A percentile compares a stretch with the other conserved stretches of the same genome.
Evolutionary conservation across 1,140 invertebrate genomes (phyloP).

Genomic region (Harpegnathos saltator): DNA sequence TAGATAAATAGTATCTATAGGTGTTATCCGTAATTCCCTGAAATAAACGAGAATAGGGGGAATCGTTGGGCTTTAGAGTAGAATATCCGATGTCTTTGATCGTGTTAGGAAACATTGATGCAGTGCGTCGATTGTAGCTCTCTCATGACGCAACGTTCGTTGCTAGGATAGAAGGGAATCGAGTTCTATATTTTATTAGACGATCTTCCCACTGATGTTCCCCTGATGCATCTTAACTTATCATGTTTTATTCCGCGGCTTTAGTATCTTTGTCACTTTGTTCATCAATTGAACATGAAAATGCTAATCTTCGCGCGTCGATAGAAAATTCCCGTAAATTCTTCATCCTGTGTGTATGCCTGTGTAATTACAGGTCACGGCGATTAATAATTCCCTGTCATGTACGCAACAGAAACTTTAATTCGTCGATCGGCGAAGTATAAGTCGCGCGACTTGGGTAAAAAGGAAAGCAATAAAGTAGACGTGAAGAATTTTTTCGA

Average conservation of each 20-base stretch:
- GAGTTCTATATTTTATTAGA: conserved; percentile 68
- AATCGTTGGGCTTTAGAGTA: conserved; percentile 50
- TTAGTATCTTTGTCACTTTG: not conserved
- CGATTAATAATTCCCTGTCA: not conserved
- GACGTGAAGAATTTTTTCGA: not conserved
- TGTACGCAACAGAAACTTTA: not conserved
- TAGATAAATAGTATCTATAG: too few species aligned
- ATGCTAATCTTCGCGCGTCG: too few species aligned
- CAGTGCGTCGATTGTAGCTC: conserved; percentile 65
- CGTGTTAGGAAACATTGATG: conserved; percentile 74
- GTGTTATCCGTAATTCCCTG: too few species aligned
- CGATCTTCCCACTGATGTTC: conserved; percentile 60
- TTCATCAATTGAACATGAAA: not conserved
- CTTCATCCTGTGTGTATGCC: too few species aligned
- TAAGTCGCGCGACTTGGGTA: not conserved
- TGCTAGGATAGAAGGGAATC: conserved; percentile 47
- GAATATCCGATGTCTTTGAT: conserved; percentile 64
- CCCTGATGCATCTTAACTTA: conserved; percentile 39
- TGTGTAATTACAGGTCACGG: too few species aligned
- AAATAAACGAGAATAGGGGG: not conserved
- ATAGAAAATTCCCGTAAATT: not conserved
- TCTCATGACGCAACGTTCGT: conserved; percentile 63
- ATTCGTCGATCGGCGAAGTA: not conserved
- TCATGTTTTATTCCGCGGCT: conserved; percentile 5
- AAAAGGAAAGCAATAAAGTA: not conserved